Percentiles rank a stretch among this genome's conserved stretches.
Conservation (phyloP, 2,888 invertebrate species). For the Sepiola atlantica region DNA sequence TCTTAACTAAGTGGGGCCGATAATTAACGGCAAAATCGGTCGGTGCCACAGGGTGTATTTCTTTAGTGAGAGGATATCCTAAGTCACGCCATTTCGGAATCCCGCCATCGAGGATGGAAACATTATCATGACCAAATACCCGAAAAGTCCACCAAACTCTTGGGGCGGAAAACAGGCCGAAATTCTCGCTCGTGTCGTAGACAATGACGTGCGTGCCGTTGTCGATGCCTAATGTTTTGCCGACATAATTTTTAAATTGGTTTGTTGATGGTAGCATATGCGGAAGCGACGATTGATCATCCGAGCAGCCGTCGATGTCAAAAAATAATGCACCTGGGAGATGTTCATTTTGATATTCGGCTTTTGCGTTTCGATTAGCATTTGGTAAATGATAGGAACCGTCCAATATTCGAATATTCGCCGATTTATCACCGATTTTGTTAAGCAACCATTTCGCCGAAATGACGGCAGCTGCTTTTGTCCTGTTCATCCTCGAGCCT, state of each 20-base stretch:
- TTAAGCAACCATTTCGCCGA: constrained; percentile 34
- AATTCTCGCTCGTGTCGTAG: constrained; percentile 67
- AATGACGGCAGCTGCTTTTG: background rate
- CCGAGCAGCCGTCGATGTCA: constrained; percentile 69
- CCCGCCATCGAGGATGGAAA: constrained; percentile 70
- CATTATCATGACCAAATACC: constrained; percentile 67
- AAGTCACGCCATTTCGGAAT: constrained; percentile 64
- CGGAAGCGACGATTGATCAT: constrained; percentile 58
- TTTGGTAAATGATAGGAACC: constrained; percentile 69
- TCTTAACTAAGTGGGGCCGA: constrained; percentile 59
- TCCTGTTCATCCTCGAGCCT: background rate
- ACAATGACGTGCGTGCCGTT: constrained; percentile 69
- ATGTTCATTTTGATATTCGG: constrained; percentile 65
- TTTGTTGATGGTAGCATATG: constrained; percentile 67
- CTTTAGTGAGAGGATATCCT: constrained; percentile 54
- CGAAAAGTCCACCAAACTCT: constrained; percentile 71
- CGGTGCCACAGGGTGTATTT: constrained; percentile 50
- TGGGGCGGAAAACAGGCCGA: constrained; percentile 66
- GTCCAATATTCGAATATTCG: constrained; percentile 62
- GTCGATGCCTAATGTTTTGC: constrained; percentile 64
- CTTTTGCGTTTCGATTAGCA: constrained; percentile 59
- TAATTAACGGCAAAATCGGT: constrained; percentile 59
- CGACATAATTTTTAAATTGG: constrained; percentile 68
- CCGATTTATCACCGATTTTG: background rate
- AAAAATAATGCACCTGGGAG: constrained; percentile 71